Evolutionary conservation across 1,140 invertebrate species (phyloP).

Genomic region (Pristionchus pacificus): DNA sequence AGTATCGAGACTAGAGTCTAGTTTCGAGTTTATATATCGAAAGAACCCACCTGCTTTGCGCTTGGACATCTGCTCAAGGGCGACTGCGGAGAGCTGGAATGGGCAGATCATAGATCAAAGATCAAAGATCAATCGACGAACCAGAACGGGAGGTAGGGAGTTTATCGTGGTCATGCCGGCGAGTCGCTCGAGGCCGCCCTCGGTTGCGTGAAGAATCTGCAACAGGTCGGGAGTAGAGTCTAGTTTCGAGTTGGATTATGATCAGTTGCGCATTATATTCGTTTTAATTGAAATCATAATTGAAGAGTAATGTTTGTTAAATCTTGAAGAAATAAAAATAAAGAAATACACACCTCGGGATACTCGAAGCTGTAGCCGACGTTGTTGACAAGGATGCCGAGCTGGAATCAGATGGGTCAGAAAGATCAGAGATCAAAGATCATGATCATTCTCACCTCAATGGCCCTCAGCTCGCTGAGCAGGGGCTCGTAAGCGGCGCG

Average conservation of each 20-base stretch:
- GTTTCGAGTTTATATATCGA: no score
- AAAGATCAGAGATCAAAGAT: neutral
- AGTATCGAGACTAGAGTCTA: no score
- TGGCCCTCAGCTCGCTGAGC: neutral
- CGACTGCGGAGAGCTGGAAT: conserved; percentile 31
- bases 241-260: no score
- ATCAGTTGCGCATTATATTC: no score
- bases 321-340: no score
- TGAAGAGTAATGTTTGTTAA: no score
- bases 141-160: conserved; percentile 30
- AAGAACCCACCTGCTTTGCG: no score
- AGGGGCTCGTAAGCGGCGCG: neutral
- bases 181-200: conserved; percentile 45
- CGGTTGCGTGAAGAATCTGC: conserved; percentile 42
- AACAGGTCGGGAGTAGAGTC: no score
- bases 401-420: neutral
- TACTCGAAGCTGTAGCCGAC: no score
- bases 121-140: conserved; percentile 1
- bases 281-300: no score
- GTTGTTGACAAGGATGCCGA: no score
- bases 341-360: no score
- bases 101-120: neutral
- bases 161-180: conserved; percentile 46
- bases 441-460: neutral
- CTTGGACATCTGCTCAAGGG: conserved; percentile 38